Conservation (phyloP, 2,797 vertebrate species). For the Microchirus variegatus region DNA sequence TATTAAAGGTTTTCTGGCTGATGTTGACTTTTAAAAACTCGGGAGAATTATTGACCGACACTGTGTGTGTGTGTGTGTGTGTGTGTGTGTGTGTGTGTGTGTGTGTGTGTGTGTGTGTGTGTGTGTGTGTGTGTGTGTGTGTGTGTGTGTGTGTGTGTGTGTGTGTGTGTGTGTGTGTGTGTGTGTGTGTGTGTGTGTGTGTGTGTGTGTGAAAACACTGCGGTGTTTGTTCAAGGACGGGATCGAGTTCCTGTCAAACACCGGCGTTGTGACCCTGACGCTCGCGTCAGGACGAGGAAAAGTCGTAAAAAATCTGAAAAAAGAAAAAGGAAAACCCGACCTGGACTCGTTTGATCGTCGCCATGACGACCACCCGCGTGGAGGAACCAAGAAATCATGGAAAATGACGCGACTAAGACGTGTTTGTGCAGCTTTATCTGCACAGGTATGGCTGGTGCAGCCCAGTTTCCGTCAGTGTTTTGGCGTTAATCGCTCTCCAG, state of each 20-base stretch:
- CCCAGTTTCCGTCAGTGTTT: too few species aligned
- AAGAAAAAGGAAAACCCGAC: too few species aligned
- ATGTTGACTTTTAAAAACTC: slow-evolving; percentile 4
- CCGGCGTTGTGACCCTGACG: background rate
- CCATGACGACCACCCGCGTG: too few species aligned
- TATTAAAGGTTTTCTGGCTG: background rate
- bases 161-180: slow-evolving; percentile 16
- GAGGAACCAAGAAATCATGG: too few species aligned
- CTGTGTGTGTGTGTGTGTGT: background rate
- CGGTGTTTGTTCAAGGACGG: slow-evolving; percentile 29
- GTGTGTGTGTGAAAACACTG: slow-evolving; percentile 21
- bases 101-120: slow-evolving; percentile 16
- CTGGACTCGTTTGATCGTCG: too few species aligned
- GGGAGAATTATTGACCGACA: background rate
- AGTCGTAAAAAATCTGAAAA: too few species aligned
- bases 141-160: slow-evolving; percentile 12
- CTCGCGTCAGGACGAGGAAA: too few species aligned
- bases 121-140: background rate
- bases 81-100: slow-evolving; percentile 12
- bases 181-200: background rate
- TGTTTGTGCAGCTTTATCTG: too few species aligned
- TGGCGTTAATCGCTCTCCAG: too few species aligned
- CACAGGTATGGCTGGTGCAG: too few species aligned
- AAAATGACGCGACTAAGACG: too few species aligned
- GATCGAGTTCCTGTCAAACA: background rate